Conservation (phyloP, 2,888 invertebrate species). For the Erynnis tages region DNA sequence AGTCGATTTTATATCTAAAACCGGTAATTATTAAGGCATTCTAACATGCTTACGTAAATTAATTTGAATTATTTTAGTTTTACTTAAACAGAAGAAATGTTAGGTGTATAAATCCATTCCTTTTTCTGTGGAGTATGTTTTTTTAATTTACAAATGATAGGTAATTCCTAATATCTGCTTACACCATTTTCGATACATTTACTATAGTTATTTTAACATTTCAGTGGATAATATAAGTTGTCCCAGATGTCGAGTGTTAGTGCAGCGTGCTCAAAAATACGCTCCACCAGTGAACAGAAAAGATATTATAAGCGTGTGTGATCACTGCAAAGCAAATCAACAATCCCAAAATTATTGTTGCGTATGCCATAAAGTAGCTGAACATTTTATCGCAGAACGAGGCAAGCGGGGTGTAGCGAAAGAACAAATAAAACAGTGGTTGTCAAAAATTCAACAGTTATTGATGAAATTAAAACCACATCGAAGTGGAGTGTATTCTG, state of each 20-base stretch:
- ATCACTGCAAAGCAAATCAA: constrained; percentile 46
- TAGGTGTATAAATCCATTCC: too few relatives aligned
- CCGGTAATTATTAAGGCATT: constrained; percentile 39
- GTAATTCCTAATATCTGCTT: too few relatives aligned
- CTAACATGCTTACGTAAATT: too few relatives aligned
- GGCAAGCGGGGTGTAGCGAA: constrained; percentile 24
- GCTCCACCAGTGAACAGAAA: constrained; percentile 42
- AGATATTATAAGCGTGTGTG: constrained; percentile 51
- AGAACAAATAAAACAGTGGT: constrained; percentile 38
- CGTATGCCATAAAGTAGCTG: constrained; percentile 48
- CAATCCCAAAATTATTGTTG: constrained; percentile 41
- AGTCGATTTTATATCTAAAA: constrained; percentile 38
- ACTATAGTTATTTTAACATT: constrained; percentile 31
- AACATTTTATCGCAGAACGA: constrained; percentile 40
- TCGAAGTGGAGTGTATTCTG: constrained; percentile 29
- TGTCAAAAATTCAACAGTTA: constrained; percentile 38
- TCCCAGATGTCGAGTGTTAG: constrained; percentile 51
- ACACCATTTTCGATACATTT: too few relatives aligned
- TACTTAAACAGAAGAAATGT: too few relatives aligned
- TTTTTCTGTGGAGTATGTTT: too few relatives aligned
- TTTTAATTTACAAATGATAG: too few relatives aligned
- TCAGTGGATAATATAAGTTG: constrained; percentile 52
- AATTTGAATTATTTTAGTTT: too few relatives aligned
- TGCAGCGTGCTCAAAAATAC: constrained; percentile 47
- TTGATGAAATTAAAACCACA: constrained; percentile 33